phyloP scores from a whole-genome alignment of 2,113 vertebrate genomes.

The Mormoops blainvillei region DNA sequence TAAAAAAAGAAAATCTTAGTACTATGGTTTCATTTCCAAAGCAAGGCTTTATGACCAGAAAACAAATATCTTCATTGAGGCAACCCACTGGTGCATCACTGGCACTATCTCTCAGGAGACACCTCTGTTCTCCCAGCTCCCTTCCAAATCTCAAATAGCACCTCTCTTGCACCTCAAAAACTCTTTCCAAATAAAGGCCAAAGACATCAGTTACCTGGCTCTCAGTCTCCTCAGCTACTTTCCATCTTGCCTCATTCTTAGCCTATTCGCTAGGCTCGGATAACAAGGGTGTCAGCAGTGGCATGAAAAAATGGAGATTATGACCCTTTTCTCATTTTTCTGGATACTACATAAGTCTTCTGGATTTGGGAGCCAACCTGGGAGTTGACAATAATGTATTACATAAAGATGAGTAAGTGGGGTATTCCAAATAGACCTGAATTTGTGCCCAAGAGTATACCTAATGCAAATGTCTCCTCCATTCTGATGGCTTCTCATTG shows the following conservation, averaged over 20 bases:
- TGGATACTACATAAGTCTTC: not conserved
- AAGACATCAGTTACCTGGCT: not conserved
- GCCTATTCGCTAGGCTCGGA: not conserved
- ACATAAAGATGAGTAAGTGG: not conserved
- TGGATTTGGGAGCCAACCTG: not conserved
- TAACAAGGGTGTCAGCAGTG: not conserved
- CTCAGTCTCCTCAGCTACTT: not conserved
- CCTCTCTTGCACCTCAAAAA: not conserved
- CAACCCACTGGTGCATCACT: not conserved
- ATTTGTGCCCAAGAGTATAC: not conserved
- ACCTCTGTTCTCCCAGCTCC: not conserved
- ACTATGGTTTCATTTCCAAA: conserved; percentile 11
- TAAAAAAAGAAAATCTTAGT: not conserved
- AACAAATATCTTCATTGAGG: not conserved
- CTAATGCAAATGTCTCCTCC: not conserved
- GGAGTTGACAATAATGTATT: not conserved
- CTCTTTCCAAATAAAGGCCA: not conserved
- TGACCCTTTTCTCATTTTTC: not conserved
- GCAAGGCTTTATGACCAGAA: not conserved
- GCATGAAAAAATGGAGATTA: not conserved
- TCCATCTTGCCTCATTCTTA: not conserved
- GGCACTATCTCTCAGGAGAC: not conserved
- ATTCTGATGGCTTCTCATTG: not conserved
- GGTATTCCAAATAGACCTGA: not conserved
- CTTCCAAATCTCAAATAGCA: not conserved